Conservation (phyloP, 35 echinoderm and acorn worm species). For the Heliocidaris tuberculata region DNA sequence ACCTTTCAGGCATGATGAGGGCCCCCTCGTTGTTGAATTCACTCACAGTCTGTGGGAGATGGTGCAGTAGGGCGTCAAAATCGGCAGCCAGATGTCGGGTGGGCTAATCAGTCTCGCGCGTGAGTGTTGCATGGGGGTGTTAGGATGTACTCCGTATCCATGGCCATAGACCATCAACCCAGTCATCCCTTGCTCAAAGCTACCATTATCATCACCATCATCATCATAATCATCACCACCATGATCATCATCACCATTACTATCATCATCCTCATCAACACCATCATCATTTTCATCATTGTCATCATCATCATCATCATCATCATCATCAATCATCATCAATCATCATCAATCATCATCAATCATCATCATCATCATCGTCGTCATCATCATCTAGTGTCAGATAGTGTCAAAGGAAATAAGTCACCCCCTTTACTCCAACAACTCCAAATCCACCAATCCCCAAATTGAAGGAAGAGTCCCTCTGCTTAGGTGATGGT, state of each 20-base stretch:
- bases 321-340: neutral
- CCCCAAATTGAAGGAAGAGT: neutral
- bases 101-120: conserved; percentile 39
- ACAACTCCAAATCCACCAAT: neutral
- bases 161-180: neutral
- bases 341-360: neutral
- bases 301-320: neutral
- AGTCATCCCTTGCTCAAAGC: neutral
- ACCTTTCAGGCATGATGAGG: neutral
- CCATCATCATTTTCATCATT: neutral
- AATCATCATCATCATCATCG: neutral
- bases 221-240: neutral
- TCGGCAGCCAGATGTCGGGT: conserved; percentile 19
- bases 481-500: neutral
- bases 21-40: neutral
- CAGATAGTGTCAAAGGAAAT: neutral
- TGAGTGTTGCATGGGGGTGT: neutral
- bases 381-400: neutral
- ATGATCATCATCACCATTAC: neutral
- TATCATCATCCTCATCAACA: neutral
- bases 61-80: conserved; percentile 43
- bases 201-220: neutral
- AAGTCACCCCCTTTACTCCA: neutral
- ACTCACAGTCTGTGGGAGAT: conserved; percentile 1
- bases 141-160: neutral